These are phyloP conservation scores for Aythya baeri DNA, from an alignment of 2,113 vertebrate species.

Conservation along the genomic window DNA sequence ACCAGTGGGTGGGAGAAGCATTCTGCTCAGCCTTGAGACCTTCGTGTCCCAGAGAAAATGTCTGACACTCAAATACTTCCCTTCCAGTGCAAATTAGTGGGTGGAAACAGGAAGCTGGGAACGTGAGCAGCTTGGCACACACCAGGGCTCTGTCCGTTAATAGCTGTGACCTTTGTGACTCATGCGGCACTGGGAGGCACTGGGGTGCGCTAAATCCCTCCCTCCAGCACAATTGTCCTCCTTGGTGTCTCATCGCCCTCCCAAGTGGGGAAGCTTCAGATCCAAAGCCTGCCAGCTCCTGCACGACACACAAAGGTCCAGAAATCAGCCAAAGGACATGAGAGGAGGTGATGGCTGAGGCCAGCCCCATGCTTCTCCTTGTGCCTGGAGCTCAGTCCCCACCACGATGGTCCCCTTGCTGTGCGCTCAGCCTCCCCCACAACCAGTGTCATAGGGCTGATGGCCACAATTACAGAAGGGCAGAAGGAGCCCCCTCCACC, in stretches of 20 bases:
- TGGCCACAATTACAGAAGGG: not conserved
- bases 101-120: conserved; percentile 26
- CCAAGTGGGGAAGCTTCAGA: not conserved
- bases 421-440: not conserved
- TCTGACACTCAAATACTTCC: not conserved
- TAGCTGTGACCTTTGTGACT: conserved; percentile 39
- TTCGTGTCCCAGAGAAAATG: not conserved
- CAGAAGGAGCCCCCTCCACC: not conserved
- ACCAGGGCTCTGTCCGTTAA: not conserved
- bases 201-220: not conserved
- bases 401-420: fast-evolving
- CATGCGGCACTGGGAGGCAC: not conserved
- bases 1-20: not conserved
- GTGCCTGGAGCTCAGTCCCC: fast-evolving
- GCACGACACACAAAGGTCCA: not conserved
- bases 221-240: not conserved
- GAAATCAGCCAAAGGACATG: not conserved
- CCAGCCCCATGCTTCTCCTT: not conserved
- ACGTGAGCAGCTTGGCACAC: not conserved
- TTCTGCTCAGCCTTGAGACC: not conserved
- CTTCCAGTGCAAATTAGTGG: not conserved
- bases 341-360: not conserved
- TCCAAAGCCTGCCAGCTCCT: not conserved
- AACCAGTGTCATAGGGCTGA: not conserved
- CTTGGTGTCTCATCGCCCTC: not conserved